Percentiles rank a stretch among this genome's conserved stretches.
Conservation (phyloP, 2,797 vertebrate species). For the Schizothorax lantsangensis region DNA sequence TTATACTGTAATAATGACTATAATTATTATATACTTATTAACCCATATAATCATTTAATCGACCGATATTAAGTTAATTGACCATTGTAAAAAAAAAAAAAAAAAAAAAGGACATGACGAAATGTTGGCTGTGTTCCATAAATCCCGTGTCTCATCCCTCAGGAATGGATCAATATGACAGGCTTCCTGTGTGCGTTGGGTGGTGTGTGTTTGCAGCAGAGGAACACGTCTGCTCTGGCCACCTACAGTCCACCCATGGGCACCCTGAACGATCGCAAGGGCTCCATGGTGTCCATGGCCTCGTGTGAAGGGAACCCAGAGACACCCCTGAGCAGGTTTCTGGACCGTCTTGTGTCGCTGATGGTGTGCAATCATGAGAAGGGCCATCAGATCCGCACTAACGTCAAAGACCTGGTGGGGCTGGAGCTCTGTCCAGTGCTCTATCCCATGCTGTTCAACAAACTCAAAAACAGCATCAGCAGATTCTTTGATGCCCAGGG, state of each 20-base stretch:
- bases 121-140: background rate
- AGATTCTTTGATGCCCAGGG: constrained; percentile 97
- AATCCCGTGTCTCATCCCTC: constrained; percentile 52
- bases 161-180: constrained; percentile 99
- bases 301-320: constrained; percentile 88
- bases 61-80: background rate
- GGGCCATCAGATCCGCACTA: constrained; percentile 92
- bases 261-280: constrained; percentile 88
- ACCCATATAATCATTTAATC: background rate
- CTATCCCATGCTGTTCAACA: constrained; percentile 97
- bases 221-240: constrained; percentile 83
- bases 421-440: constrained; percentile 93
- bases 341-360: constrained; percentile 88
- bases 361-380: constrained; percentile 96
- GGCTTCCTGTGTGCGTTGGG: constrained; percentile 96
- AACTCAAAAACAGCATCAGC: constrained; percentile 94
- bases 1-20: too few relatives aligned
- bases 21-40: background rate
- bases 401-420: constrained; percentile 93
- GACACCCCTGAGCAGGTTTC: constrained; percentile 91
- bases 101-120: background rate
- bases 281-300: constrained; percentile 94
- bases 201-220: constrained; percentile 94
- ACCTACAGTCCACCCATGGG: constrained; percentile 98
- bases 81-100: background rate